A percentile compares a stretch with the other conserved stretches of the same genome.
phyloP scores from a whole-genome alignment of 1,140 invertebrate species.

The Mycetomoellerius zeteki region DNA sequence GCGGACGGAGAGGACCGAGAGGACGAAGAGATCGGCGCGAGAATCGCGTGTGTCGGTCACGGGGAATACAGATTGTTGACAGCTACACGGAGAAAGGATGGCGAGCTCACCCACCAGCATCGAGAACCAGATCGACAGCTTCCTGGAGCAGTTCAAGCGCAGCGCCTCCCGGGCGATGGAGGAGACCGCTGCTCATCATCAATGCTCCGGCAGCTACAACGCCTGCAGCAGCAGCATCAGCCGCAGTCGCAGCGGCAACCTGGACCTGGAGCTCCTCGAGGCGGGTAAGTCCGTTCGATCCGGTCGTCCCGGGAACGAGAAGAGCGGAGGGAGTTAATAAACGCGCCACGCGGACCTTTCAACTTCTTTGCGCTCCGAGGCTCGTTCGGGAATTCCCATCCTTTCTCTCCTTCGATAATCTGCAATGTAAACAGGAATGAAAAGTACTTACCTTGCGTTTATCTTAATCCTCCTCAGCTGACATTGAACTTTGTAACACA shows the following conservation, averaged over 20 bases:
- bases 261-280: constrained; percentile 84
- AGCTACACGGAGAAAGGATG: constrained; percentile 83
- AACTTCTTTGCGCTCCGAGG: not conserved
- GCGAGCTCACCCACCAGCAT: constrained; percentile 91
- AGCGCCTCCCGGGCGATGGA: constrained; percentile 92
- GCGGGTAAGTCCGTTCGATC: constrained; percentile 80
- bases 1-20: not conserved
- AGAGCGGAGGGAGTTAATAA: not conserved
- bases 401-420: not conserved
- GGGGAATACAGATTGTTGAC: not conserved
- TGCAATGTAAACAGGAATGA: not conserved
- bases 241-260: constrained; percentile 83
- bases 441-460: not conserved
- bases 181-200: constrained; percentile 80
- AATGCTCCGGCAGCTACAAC: constrained; percentile 78
- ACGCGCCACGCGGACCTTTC: not conserved
- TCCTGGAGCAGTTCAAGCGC: constrained; percentile 92
- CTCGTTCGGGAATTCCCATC: not conserved
- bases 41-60: constrained; percentile 42
- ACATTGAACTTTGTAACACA: too few relatives aligned
- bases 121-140: constrained; percentile 93
- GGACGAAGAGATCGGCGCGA: constrained; percentile 34
- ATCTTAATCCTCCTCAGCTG: not conserved
- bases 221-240: constrained; percentile 81
- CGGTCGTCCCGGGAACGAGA: not conserved